phyloP scores from a whole-genome alignment of 2,888 invertebrate genomes.

The Sympetrum striolatum region DNA sequence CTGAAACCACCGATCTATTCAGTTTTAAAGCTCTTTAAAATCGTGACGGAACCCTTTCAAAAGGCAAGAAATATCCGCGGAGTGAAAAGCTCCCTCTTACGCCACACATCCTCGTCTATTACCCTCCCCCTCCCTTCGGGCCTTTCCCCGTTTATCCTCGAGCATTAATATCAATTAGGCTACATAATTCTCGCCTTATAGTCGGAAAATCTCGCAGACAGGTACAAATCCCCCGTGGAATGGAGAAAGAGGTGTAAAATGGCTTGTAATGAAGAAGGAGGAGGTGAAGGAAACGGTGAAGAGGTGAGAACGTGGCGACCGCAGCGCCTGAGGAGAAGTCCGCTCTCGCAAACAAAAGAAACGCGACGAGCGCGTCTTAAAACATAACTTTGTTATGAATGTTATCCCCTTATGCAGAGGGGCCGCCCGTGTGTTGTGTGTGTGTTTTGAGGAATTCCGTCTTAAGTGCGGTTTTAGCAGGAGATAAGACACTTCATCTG shows the following conservation, averaged over 20 bases:
- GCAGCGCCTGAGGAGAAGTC: neutral
- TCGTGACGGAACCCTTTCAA: neutral
- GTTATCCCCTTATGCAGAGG: neutral
- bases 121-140: neutral
- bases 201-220: neutral
- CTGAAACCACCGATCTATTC: too few relatives aligned
- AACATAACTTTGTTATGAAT: neutral
- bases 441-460: neutral
- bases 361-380: neutral
- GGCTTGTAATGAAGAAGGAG: too few relatives aligned
- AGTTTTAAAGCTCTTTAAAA: neutral
- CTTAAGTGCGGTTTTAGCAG: neutral
- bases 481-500: neutral
- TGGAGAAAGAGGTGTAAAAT: neutral
- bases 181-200: neutral
- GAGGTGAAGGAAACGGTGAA: neutral
- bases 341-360: neutral
- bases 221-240: neutral
- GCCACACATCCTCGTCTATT: neutral
- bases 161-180: neutral
- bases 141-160: neutral
- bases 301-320: neutral
- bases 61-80: neutral
- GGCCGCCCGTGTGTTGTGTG: neutral
- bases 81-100: neutral